Evolutionary conservation across 2,113 vertebrate genomes (phyloP).

Genomic region (Melanerpes aurifrons): DNA sequence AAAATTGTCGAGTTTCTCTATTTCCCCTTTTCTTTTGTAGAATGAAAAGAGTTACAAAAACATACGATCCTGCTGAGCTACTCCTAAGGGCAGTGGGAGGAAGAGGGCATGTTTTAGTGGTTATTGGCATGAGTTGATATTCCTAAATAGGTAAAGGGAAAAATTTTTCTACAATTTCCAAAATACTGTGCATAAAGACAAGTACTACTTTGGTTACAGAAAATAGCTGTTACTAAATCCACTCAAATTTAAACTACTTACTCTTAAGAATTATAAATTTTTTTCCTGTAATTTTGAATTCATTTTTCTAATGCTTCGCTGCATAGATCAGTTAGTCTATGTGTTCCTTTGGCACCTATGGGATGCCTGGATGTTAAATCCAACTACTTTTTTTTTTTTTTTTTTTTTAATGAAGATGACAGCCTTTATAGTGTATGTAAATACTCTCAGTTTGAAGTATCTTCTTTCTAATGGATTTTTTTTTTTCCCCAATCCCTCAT

Average conservation of each 20-base stretch:
- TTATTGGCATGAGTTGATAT: background rate
- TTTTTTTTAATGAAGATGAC: background rate
- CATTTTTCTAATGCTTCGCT: background rate
- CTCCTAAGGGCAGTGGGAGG: background rate
- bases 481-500: background rate
- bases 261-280: fast-evolving
- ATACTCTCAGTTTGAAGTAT: background rate
- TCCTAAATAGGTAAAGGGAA: background rate
- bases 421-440: background rate
- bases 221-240: background rate
- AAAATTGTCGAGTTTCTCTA: slow-evolving; percentile 34
- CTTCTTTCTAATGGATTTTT: background rate
- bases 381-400: background rate
- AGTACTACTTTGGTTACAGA: background rate
- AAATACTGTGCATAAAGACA: background rate
- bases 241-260: background rate
- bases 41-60: background rate
- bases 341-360: background rate
- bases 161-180: background rate
- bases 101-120: background rate
- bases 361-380: background rate
- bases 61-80: background rate
- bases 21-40: background rate
- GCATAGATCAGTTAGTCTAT: too few species aligned
- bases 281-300: background rate